A percentile compares a stretch with the other conserved stretches of the same genome.
phyloP scores from a whole-genome alignment of 35 echinoderm and acorn worm species.

The Lytechinus pictus region DNA sequence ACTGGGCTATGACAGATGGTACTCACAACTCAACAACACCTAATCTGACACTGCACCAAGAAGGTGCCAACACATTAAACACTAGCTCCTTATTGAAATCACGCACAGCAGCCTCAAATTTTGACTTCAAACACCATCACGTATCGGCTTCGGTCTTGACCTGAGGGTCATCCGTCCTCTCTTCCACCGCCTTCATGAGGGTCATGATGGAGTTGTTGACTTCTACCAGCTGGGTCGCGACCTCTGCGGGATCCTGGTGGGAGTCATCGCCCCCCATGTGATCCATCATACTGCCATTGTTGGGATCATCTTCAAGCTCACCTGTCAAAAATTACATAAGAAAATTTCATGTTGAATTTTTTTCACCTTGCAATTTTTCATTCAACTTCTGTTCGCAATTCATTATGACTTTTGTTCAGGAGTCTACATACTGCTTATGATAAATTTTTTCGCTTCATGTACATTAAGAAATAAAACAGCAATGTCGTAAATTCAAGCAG shows the following conservation, averaged over 20 bases:
- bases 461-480: too few relatives aligned
- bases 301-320: conserved; percentile 21
- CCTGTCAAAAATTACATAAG: not conserved
- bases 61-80: too few relatives aligned
- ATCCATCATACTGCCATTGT: not conserved
- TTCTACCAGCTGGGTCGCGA: conserved; percentile 70
- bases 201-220: conserved; percentile 80
- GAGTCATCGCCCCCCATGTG: conserved; percentile 55
- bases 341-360: too few relatives aligned
- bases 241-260: conserved; percentile 68
- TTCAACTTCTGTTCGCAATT: too few relatives aligned
- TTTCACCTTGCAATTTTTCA: too few relatives aligned
- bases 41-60: too few relatives aligned
- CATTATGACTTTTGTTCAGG: too few relatives aligned
- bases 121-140: not conserved
- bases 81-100: not conserved
- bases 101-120: not conserved
- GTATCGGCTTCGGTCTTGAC: conserved; percentile 59
- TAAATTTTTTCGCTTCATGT: too few relatives aligned
- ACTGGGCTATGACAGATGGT: too few relatives aligned
- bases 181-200: conserved; percentile 77
- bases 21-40: too few relatives aligned
- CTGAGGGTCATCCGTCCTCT: conserved; percentile 55
- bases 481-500: too few relatives aligned
- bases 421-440: too few relatives aligned